Base-by-base conservation (phyloP, 2,888 invertebrate genomes). In the Trachelus stipa region DNA sequence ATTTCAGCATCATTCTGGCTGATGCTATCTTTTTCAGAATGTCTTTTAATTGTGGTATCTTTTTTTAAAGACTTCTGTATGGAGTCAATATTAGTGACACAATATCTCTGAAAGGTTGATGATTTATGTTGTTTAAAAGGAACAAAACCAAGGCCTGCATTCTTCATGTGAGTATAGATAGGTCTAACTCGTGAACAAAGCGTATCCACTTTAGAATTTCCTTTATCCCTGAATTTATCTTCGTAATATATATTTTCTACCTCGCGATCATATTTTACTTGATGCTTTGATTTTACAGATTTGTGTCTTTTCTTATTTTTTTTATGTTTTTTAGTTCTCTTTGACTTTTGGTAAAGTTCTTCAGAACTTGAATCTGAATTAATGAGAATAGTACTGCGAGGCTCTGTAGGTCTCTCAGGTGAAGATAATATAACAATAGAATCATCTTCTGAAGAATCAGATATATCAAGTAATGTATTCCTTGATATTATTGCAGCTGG, bases 141-240 rank as follows among this genome's bases (percentile, higher is more conserved):
- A 69, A 83, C 34, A 37, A 88, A 87, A 74, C 89, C 88, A 31
- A 90, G 79, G 69, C 77, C 80, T 40, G 78, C 85, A 30, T 76
- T 71, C n/a, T 78, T 79, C 9, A 84, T 34, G 76, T 85, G 73
- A 56, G 79, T 82, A 77, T 92, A 96, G 91, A 92, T 92, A 1
- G 96, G 95, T 76, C 94, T 93, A 0, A 94, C 93, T 2, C 95
- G 95, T 77, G 94, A 93, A 81, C 94, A 94, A 23, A 96, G 92
- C 0, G 94, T 95, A 68, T 93, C 91, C 3, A 95, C 93, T 1
- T 91, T 92, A 73, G 93, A 91, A 88, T 95, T 95, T 75, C 93
- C 94, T 75, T 89, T 91, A 73, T 94, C 94, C 74, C 92, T 89
- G 73, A 91, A 92, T 83, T 92, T 93, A 85, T 96, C 96, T 74